A percentile compares a stretch with the other conserved stretches of the same genome.
Evolutionary conservation across 2,797 vertebrate genomes (phyloP).

Genomic region (Crocidura indochinensis): DNA sequence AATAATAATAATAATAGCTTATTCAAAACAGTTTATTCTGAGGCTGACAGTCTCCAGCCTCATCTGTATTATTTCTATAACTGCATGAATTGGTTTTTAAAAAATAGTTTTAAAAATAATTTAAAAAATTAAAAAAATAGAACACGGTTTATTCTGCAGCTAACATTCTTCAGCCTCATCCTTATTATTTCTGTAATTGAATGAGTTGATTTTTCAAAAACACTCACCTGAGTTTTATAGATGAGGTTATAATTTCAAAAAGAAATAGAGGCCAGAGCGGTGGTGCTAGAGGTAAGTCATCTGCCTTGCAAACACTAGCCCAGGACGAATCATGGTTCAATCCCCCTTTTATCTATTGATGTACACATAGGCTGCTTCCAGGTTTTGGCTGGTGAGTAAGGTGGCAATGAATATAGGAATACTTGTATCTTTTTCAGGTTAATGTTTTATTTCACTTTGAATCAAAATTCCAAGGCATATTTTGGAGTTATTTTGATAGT

Average conservation of each 20-base stretch:
- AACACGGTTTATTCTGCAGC: too few species aligned
- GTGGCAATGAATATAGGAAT: too few species aligned
- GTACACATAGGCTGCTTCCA: neutral
- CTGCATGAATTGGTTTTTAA: too few species aligned
- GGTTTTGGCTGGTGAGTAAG: neutral
- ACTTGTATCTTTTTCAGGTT: neutral
- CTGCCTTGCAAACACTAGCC: too few species aligned
- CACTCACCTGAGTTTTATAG: neutral
- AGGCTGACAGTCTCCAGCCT: neutral
- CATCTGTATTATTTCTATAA: neutral
- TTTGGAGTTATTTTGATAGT: neutral
- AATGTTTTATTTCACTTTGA: neutral
- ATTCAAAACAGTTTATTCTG: neutral
- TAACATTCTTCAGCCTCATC: too few species aligned
- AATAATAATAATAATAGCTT: too few species aligned
- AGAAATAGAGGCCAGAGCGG: neutral
- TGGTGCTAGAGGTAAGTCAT: too few species aligned
- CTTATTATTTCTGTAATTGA: too few species aligned
- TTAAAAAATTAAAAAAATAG: too few species aligned
- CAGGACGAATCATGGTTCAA: too few species aligned
- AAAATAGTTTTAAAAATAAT: too few species aligned
- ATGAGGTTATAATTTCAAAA: slow-evolving; percentile 16
- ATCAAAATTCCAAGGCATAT: neutral
- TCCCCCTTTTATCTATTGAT: neutral
- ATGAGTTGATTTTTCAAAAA: slow-evolving; percentile 34